phyloP scores from a whole-genome alignment of 2,797 vertebrate species.

The Gallinago solitaria region DNA sequence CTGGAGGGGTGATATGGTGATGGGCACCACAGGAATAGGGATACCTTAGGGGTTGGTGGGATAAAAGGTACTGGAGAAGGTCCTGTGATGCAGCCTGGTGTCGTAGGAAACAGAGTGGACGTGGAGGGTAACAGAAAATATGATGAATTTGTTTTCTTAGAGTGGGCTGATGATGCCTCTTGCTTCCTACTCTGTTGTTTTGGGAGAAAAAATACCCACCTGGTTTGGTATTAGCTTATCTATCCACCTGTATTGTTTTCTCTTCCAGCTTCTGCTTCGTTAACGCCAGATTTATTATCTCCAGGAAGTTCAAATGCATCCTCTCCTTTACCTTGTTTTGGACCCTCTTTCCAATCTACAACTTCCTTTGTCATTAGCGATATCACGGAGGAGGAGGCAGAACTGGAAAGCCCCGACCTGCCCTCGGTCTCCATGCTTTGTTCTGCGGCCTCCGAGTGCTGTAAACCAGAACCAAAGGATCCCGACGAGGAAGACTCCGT shows the following conservation, averaged over 20 bases:
- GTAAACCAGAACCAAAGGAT: slow-evolving; percentile 78
- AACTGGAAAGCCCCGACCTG: slow-evolving; percentile 90
- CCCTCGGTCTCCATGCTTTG: slow-evolving; percentile 86
- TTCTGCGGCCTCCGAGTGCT: slow-evolving; percentile 89
- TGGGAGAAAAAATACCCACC: accelerated
- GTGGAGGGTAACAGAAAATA: too few species aligned
- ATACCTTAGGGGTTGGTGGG: too few species aligned
- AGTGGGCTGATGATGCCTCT: background rate
- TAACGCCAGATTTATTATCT: slow-evolving; percentile 93
- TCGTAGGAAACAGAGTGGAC: background rate
- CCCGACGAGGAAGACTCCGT: slow-evolving; percentile 93
- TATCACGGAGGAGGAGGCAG: slow-evolving; percentile 93
- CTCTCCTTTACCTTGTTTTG: slow-evolving; percentile 93
- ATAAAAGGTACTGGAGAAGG: background rate
- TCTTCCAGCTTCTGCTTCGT: slow-evolving; percentile 78
- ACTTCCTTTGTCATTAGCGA: slow-evolving; percentile 99
- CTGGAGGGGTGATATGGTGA: too few species aligned
- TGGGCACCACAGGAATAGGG: background rate
- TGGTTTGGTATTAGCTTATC: background rate
- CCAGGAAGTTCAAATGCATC: slow-evolving; percentile 94
- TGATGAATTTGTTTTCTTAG: background rate
- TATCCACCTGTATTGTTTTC: slow-evolving; percentile 9
- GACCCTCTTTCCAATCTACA: slow-evolving; percentile 88
- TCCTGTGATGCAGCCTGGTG: background rate
- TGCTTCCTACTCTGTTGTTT: background rate